These are phyloP conservation scores for Xiphophorus maculatus DNA, from an alignment of 2,113 vertebrate genomes.

Conservation along the genomic window DNA sequence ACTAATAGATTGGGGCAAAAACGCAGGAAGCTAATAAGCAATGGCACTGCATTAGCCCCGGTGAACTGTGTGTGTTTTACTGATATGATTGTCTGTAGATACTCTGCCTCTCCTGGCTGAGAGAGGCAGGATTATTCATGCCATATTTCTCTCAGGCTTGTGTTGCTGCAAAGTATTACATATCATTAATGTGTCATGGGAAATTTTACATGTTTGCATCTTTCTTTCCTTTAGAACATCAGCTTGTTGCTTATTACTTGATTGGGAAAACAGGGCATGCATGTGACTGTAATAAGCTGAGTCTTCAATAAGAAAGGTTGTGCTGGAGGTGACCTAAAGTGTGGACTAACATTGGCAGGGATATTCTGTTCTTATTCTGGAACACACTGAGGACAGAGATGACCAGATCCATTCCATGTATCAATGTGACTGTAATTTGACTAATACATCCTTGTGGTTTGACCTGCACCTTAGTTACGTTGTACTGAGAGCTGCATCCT, in stretches of 20 bases:
- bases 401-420: slow-evolving; percentile 44
- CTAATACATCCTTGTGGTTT: slow-evolving; percentile 16
- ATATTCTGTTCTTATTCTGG: slow-evolving; percentile 40
- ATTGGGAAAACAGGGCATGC: slow-evolving; percentile 2
- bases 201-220: slow-evolving; percentile 30
- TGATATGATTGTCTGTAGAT: slow-evolving; percentile 51
- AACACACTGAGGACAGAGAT: slow-evolving; percentile 46
- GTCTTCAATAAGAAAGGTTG: slow-evolving; percentile 38
- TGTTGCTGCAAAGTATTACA: slow-evolving; percentile 25
- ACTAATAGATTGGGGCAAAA: slow-evolving; percentile 30
- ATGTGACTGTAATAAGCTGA: slow-evolving; percentile 33
- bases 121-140: slow-evolving; percentile 28
- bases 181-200: slow-evolving; percentile 30
- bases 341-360: slow-evolving; percentile 27
- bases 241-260: slow-evolving; percentile 3
- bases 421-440: slow-evolving; percentile 50
- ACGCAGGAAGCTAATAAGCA: slow-evolving; percentile 29
- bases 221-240: slow-evolving; percentile 23
- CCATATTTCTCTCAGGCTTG: slow-evolving; percentile 34
- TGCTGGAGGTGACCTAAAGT: slow-evolving; percentile 59
- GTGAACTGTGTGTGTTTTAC: slow-evolving; percentile 37
- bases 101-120: slow-evolving; percentile 30
- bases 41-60: slow-evolving; percentile 9
- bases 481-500: slow-evolving; percentile 3
- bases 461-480: slow-evolving; percentile 26